A percentile compares a stretch with the other conserved stretches of the same genome.
These are phyloP conservation scores for Drosophila sordidula DNA, from an alignment of 2,888 invertebrate genomes.

Conservation along the genomic window DNA sequence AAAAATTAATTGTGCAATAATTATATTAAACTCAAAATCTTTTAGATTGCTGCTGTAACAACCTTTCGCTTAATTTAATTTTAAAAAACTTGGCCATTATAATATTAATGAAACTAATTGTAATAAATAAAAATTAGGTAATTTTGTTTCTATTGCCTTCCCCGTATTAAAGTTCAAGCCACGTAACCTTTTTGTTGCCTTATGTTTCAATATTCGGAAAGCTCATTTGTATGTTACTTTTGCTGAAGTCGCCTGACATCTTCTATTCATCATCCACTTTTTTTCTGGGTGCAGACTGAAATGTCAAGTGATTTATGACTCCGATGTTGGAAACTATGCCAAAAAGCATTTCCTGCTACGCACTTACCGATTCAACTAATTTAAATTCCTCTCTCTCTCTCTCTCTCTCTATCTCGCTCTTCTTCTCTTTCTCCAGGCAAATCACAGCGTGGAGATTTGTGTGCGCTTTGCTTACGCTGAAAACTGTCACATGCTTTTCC, in stretches of 20 bases:
- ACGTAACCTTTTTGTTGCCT: neutral
- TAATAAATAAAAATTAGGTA: too few relatives aligned
- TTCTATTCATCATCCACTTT: constrained; percentile 32
- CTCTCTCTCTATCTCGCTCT: constrained; percentile 25
- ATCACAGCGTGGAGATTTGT: constrained; percentile 48
- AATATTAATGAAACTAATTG: too few relatives aligned
- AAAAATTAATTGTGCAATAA: too few relatives aligned
- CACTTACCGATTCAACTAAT: constrained; percentile 69
- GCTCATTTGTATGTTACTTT: constrained; percentile 14
- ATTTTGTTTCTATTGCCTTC: too few relatives aligned
- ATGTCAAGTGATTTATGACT: constrained; percentile 60
- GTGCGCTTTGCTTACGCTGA: constrained; percentile 41
- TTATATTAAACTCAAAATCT: too few relatives aligned
- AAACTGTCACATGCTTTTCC: constrained; percentile 58
- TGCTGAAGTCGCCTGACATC: constrained; percentile 14
- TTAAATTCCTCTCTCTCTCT: constrained; percentile 63
- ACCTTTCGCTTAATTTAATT: too few relatives aligned
- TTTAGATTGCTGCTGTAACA: too few relatives aligned
- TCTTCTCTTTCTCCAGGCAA: constrained; percentile 16
- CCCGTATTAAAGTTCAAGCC: too few relatives aligned
- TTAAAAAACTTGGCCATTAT: too few relatives aligned
- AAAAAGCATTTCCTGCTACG: constrained; percentile 71
- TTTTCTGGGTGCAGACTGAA: constrained; percentile 8
- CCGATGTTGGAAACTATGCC: constrained; percentile 62
- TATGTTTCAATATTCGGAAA: constrained; percentile 1